Conservation (phyloP, 2,113 vertebrate species). For the Hippopotamus amphibius region DNA sequence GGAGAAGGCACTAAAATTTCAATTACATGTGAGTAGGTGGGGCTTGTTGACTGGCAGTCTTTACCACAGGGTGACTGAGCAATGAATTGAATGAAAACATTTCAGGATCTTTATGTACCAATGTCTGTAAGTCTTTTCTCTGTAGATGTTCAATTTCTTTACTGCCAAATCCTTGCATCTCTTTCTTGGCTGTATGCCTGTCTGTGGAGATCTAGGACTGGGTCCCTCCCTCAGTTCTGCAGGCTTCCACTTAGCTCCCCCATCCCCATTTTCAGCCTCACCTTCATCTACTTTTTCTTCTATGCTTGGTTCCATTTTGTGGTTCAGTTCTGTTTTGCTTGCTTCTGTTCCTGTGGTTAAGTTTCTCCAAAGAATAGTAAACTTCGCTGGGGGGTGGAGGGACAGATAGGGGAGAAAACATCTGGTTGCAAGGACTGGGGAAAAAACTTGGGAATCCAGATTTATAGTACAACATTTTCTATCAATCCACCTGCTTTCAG, state of each 20-base stretch:
- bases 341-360: neutral
- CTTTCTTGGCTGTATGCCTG: neutral
- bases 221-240: too few species aligned
- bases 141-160: neutral
- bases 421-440: neutral
- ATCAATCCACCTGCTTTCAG: neutral
- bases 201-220: neutral
- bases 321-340: neutral
- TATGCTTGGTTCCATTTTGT: neutral
- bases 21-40: neutral
- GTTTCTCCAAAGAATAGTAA: constrained; percentile 11
- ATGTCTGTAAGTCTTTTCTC: neutral
- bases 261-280: neutral
- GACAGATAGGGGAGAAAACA: neutral
- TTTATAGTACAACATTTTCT: neutral
- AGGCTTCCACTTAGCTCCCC: neutral
- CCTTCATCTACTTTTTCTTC: neutral
- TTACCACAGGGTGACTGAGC: neutral
- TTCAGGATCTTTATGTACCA: neutral
- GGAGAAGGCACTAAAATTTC: neutral
- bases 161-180: neutral
- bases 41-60: neutral
- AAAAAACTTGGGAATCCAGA: neutral
- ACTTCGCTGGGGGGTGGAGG: too few species aligned
- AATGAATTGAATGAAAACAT: neutral